Conservation (phyloP, 2,888 invertebrate species). For the Eupeodes latifasciatus region DNA sequence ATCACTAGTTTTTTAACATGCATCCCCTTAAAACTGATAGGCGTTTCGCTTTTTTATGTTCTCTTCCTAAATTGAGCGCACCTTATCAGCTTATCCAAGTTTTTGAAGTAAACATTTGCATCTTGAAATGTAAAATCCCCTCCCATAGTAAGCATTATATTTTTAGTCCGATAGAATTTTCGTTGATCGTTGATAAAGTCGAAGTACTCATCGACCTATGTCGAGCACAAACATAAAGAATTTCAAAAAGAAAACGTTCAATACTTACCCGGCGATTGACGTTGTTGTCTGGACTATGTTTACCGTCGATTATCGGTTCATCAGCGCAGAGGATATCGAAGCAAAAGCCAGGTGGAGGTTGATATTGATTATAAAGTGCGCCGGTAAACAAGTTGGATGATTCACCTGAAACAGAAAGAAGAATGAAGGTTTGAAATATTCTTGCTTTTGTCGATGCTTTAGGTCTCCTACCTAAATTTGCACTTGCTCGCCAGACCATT, state of each 20-base stretch:
- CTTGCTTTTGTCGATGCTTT: no score
- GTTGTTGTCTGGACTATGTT: slow-evolving; percentile 92
- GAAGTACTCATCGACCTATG: slow-evolving; percentile 86
- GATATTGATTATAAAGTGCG: slow-evolving; percentile 91
- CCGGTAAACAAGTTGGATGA: slow-evolving; percentile 92
- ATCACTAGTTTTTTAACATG: slow-evolving; percentile 26
- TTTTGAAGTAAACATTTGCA: slow-evolving; percentile 91
- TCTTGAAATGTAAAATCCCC: slow-evolving; percentile 95
- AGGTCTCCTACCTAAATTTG: slow-evolving; percentile 86
- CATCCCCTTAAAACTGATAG: slow-evolving; percentile 56
- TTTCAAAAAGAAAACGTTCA: no score
- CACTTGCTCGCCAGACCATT: slow-evolving; percentile 92
- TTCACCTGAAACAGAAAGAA: slow-evolving; percentile 84
- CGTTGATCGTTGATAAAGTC: slow-evolving; percentile 86
- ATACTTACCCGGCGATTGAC: slow-evolving; percentile 90
- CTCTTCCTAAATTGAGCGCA: slow-evolving; percentile 56
- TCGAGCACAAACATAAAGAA: no score
- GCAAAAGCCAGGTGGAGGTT: slow-evolving; percentile 95
- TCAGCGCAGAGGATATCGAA: slow-evolving; percentile 94
- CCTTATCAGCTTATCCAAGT: slow-evolving; percentile 93
- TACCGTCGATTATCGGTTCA: slow-evolving; percentile 94
- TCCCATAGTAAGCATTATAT: slow-evolving; percentile 95
- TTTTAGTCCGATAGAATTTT: slow-evolving; percentile 87
- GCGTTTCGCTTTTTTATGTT: not conserved
- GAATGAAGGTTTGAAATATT: not conserved